Percentiles rank a stretch among this genome's conserved stretches.
These are phyloP conservation scores for Poecilia gillii DNA, from an alignment of 2,797 vertebrate species.

Conservation along the genomic window DNA sequence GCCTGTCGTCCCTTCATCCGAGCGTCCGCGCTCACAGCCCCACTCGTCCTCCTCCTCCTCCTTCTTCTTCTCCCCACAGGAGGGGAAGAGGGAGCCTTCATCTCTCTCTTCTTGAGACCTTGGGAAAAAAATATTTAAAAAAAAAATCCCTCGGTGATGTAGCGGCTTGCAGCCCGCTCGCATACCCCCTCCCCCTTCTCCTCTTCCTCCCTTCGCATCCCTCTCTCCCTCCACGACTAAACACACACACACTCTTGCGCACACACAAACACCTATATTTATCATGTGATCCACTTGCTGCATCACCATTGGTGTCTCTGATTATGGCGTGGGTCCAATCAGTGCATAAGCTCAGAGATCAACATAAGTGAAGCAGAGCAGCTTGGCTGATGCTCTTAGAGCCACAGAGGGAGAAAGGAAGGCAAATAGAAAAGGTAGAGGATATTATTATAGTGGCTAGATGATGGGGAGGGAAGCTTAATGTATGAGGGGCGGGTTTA, in stretches of 20 bases:
- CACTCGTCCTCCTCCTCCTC: constrained; percentile 52
- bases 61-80: constrained; percentile 46
- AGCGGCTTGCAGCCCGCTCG: constrained; percentile 71
- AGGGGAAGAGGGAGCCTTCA: constrained; percentile 58
- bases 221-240: constrained; percentile 45
- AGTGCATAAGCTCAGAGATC: constrained; percentile 84
- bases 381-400: constrained; percentile 83
- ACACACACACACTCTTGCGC: constrained; percentile 47
- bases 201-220: constrained; percentile 49
- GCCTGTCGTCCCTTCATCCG: constrained; percentile 50
- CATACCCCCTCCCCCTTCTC: constrained; percentile 58
- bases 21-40: constrained; percentile 47
- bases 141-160: constrained; percentile 59
- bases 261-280: constrained; percentile 52
- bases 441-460: constrained; percentile 37
- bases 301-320: constrained; percentile 85
- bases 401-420: constrained; percentile 69
- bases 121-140: constrained; percentile 1
- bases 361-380: constrained; percentile 90
- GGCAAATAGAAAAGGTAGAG: constrained; percentile 43
- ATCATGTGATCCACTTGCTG: constrained; percentile 81
- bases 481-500: constrained; percentile 9
- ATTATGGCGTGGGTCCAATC: constrained; percentile 87
- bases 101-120: constrained; percentile 57
- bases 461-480: constrained; percentile 24